Evolutionary conservation across 2,113 vertebrate species (phyloP).

Genomic region (Gulo gulo): DNA sequence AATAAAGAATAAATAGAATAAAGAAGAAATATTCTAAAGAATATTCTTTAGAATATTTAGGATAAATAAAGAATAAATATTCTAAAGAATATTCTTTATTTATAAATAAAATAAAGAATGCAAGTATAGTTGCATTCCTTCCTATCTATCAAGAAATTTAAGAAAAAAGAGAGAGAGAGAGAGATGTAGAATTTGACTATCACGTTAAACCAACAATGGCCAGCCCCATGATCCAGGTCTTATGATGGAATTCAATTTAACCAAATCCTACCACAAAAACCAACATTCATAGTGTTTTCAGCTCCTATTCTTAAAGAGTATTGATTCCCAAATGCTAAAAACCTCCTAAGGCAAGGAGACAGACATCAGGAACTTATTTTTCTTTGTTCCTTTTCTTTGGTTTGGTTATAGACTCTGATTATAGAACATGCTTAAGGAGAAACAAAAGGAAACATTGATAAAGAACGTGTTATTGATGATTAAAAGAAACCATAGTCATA

Average conservation of each 20-base stretch:
- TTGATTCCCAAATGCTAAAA: background rate
- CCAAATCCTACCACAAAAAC: background rate
- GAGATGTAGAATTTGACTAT: background rate
- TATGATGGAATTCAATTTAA: no score
- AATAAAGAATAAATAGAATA: no score
- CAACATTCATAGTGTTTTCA: background rate
- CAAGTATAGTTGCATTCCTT: background rate
- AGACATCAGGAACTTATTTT: background rate
- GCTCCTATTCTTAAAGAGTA: background rate
- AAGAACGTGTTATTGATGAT: background rate
- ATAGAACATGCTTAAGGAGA: background rate
- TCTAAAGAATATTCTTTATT: no score
- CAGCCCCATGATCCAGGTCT: background rate
- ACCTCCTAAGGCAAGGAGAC: background rate
- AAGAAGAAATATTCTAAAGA: no score
- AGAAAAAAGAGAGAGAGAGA: background rate
- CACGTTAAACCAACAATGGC: background rate
- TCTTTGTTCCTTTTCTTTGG: background rate
- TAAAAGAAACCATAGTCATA: background rate
- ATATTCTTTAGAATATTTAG: no score
- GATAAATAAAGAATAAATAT: no score
- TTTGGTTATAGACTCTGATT: background rate
- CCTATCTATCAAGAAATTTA: background rate
- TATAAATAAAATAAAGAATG: background rate
- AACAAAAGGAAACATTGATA: background rate